Base-by-base conservation (phyloP, 2,797 vertebrate species). In the Stomatorhinus walkeri region DNA sequence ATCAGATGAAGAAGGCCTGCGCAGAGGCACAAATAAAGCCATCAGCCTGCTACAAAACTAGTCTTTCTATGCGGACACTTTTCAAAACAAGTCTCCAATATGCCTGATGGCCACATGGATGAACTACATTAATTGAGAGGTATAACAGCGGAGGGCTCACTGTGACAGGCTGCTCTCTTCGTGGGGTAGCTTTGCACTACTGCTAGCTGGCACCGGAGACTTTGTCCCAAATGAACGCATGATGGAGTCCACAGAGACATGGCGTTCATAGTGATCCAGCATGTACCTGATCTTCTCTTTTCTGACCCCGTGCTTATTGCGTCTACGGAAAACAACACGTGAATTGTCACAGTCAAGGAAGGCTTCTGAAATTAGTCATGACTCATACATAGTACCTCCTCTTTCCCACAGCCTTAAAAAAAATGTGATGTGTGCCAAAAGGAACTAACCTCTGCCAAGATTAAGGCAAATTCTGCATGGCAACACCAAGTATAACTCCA, bases 251-350 rank as follows among this genome's bases (percentile, higher is more conserved):
- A 99, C 94, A 3, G 97, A 95, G 91, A 98, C 96, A 72, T 94
- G 96, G 89, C 92, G 96, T 46, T 99, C 97, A 88, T 96, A 98
- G 3, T 94, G 93, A 22, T 96, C 95, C 89, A 99, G 94, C 97
- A 99, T 99, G 91, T 94, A 96, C 89, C 94, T 93, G 88, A 99
- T 98, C 91, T 92, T 98, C 92, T 99, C 98, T 93, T 95, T 96
- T n/a, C 95, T 95, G n/a, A 99, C 94, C 4, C 96, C 94, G 88
- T 99, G 98, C 92, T 95, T 92, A 87, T 97, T 97, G 87, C 97
- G 96, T 91, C 98, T 99, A 88, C 7, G 91, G 89, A 93, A 40
- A 64, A 92, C 9, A 90, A 46, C 9, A 85, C 12, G 1, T 40
- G 68, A 16, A 32, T 8, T 4, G 12, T 32, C 61, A 48, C 40